phyloP scores from a whole-genome alignment of 2,113 vertebrate species.

The Haplotaxodon microlepis region DNA sequence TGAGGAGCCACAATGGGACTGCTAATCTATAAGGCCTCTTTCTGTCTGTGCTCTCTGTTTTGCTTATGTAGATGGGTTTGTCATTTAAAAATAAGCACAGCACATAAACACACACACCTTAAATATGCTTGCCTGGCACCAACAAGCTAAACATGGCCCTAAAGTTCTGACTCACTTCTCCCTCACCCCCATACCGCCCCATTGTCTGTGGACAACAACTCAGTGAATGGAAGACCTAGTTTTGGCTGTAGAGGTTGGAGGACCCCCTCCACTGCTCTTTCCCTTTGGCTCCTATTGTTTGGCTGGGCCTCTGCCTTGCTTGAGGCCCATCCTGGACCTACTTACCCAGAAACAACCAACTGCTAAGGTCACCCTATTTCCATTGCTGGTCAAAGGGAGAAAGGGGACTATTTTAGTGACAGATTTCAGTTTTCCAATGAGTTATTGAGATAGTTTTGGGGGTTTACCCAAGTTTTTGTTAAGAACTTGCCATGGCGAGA shows the following conservation, averaged over 20 bases:
- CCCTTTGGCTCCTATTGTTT: constrained; percentile 50
- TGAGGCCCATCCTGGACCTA: constrained; percentile 44
- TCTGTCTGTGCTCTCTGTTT: not conserved
- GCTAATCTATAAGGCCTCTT: not conserved
- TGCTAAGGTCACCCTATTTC: constrained; percentile 16
- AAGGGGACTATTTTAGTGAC: not conserved
- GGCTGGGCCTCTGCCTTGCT: constrained; percentile 32
- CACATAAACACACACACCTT: not conserved
- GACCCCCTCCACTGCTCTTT: constrained; percentile 41
- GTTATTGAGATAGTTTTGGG: not conserved
- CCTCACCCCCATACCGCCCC: constrained; percentile 10
- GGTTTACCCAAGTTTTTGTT: not conserved
- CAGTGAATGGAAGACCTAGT: constrained; percentile 64
- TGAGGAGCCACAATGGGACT: not conserved
- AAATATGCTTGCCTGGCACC: not conserved
- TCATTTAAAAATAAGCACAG: not conserved
- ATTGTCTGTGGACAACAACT: constrained; percentile 32
- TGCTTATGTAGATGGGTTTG: not conserved
- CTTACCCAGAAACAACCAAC: constrained; percentile 44
- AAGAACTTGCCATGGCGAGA: not conserved
- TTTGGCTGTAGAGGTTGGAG: constrained; percentile 45
- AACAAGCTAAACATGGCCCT: not conserved
- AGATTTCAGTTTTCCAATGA: not conserved
- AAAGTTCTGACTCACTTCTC: not conserved
- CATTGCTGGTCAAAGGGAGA: constrained; percentile 4